phyloP scores from a whole-genome alignment of 23 tunicate genomes.

The Phallusia fumigata region DNA sequence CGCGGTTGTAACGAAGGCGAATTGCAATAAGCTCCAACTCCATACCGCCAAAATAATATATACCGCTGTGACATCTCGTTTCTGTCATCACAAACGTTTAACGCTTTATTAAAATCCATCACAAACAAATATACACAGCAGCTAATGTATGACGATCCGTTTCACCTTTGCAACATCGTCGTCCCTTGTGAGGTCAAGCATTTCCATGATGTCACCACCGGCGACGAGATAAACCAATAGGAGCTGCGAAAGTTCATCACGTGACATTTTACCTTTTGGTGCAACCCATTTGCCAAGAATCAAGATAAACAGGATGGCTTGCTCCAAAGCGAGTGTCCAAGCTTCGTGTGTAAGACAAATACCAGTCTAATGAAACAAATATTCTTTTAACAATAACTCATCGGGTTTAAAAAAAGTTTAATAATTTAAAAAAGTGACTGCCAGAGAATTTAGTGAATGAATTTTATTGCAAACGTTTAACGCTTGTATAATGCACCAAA shows the following conservation, averaged over 20 bases:
- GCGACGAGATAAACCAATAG: constrained; percentile 70
- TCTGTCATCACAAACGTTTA: background rate
- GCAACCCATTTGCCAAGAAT: constrained; percentile 89
- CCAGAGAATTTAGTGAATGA: too few species aligned
- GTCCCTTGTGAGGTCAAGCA: constrained; percentile 64
- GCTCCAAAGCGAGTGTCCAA: constrained; percentile 88
- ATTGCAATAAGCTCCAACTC: constrained; percentile 72
- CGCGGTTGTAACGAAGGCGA: constrained; percentile 56
- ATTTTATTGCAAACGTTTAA: too few species aligned
- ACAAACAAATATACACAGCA: too few species aligned
- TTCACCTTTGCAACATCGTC: constrained; percentile 29
- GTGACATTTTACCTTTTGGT: constrained; percentile 71
- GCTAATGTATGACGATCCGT: too few species aligned
- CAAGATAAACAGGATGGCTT: constrained; percentile 67
- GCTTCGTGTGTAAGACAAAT: constrained; percentile 39
- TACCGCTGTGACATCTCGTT: constrained; percentile 14
- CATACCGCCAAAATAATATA: constrained; percentile 41
- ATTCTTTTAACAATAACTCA: too few species aligned
- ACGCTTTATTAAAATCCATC: too few species aligned
- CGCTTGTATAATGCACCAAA: too few species aligned
- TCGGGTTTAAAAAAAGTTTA: too few species aligned
- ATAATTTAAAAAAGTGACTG: too few species aligned
- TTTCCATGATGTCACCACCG: constrained; percentile 77
- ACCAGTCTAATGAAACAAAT: too few species aligned
- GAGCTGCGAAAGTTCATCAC: constrained; percentile 69